Percentiles rank a stretch among this genome's conserved stretches.
Conservation (phyloP, 2,797 vertebrate genomes). For the Eospalax fontanierii region DNA sequence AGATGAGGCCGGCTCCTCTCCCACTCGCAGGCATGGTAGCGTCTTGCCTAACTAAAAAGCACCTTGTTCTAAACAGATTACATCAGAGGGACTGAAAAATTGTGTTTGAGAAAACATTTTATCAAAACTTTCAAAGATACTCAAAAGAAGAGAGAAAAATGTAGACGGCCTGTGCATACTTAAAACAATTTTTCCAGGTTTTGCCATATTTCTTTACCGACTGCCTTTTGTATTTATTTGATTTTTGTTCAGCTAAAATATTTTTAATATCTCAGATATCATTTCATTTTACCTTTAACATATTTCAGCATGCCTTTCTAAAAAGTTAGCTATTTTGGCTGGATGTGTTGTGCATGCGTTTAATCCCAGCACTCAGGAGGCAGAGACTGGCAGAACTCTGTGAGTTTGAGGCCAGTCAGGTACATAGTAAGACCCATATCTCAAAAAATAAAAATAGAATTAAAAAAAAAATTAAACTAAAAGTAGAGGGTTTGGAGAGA, state of each 20-base stretch:
- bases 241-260: not conserved
- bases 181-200: not conserved
- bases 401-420: too few species aligned
- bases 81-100: not conserved
- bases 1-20: too few species aligned
- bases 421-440: not conserved
- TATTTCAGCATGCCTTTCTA: not conserved
- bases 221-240: not conserved
- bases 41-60: slow-evolving; percentile 13
- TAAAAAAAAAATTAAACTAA: too few species aligned
- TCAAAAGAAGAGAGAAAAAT: not conserved
- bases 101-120: not conserved
- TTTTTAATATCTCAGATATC: not conserved
- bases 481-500: too few species aligned
- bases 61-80: not conserved
- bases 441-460: not conserved
- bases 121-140: not conserved
- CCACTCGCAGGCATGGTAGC: not conserved
- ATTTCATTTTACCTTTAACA: not conserved
- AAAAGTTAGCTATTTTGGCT: not conserved
- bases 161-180: not conserved
- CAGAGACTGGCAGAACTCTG: not conserved
- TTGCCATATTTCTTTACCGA: not conserved
- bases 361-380: not conserved
- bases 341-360: not conserved